A percentile compares a stretch with the other conserved stretches of the same genome.
These are phyloP conservation scores for Nezara viridula DNA, from an alignment of 2,888 invertebrate species.

Conservation along the genomic window DNA sequence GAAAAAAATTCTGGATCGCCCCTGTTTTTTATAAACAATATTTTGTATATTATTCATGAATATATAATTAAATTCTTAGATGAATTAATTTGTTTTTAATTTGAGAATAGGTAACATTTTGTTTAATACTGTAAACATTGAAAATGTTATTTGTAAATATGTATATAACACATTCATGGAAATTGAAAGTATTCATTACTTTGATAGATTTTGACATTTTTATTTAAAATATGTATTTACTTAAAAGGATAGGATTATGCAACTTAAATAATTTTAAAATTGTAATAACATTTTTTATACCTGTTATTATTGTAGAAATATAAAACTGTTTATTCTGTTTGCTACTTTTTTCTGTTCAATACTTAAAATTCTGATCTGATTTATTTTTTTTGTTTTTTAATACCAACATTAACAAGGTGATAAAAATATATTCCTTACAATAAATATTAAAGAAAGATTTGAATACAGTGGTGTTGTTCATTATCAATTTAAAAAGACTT, in stretches of 20 bases:
- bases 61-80: background rate
- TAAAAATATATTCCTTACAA: background rate
- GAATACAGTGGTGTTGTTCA: too few species aligned
- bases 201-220: background rate
- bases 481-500: too few species aligned
- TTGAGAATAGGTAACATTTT: background rate
- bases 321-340: slow-evolving; percentile 23
- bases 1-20: too few species aligned
- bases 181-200: background rate
- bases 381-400: background rate
- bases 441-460: background rate
- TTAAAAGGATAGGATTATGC: background rate
- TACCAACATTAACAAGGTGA: background rate
- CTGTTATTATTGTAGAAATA: slow-evolving; percentile 33
- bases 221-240: slow-evolving; percentile 10
- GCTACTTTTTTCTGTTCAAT: background rate
- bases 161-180: background rate
- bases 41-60: background rate
- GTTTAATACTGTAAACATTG: background rate
- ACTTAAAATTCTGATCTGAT: background rate
- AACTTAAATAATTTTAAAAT: background rate
- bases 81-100: background rate
- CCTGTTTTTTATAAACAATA: background rate
- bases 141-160: slow-evolving; percentile 36
- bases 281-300: slow-evolving; percentile 47